Evolutionary conservation across 1,140 invertebrate genomes (phyloP), one percentile per base, ranked within the genome.

Genomic region (Zaprionus africanus): DNA sequence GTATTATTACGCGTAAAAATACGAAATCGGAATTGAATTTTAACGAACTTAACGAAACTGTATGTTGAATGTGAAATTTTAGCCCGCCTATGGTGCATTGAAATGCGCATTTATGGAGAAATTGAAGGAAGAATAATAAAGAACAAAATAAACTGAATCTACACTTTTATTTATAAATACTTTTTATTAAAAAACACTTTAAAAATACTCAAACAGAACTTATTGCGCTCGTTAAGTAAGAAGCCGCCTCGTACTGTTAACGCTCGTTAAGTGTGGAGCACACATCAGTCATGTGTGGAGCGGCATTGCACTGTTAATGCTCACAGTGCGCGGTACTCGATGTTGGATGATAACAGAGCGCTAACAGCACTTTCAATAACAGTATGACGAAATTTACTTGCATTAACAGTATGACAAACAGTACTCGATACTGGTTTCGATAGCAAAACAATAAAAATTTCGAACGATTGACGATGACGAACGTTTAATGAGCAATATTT

Each of bases 381-480:
- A 53, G 46, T 13, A 31, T 28, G 24, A 7, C 9, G 12, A 15
- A 19, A 34, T 34, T 34, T 34, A 34, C 57, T 43, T 34, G 38
- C 22, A 36, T 54, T 67, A 68, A 13, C 19, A 53, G 46, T 19
- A 17, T 28, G 13, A 7, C 9, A 17, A 9, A 19, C 17, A 51
- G 26, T 73, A 75, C 72, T 70, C 72, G 66, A 75, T 75, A 57
- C 53, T 56, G 0, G 19, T 22, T 69, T 49, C 72, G 72, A 75
- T 75, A 75, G 58, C 66, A 75, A 75, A 75, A 75, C 72, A 75
- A 75, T 69, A 62, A 57, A 69, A 62, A 41, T 58, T 69, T 69
- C 72, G 72, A 75, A 75, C 72, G 66, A 75, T 57, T 70, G 66
- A 75, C 43, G 66, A 75, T 75, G 72, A 75, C 72, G 72, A 70